Evolutionary conservation across 2,888 invertebrate species (phyloP), one percentile per base, ranked within the genome.

Genomic region (Muscina levida): DNA sequence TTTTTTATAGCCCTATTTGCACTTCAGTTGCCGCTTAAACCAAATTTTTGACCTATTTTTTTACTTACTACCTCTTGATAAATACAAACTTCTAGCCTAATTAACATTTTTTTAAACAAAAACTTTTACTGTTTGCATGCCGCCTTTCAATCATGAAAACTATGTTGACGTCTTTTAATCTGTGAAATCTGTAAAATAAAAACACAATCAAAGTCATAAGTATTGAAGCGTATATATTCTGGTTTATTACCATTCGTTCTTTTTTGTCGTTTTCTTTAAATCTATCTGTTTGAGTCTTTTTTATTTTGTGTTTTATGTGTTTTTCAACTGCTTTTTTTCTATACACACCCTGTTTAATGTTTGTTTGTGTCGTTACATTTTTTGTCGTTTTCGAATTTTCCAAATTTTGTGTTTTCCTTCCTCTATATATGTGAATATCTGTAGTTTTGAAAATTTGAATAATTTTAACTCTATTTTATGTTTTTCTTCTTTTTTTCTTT

Each of bases 401-500:
- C 37, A 59, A 62, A 51, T 51, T 66, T 57, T 76, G 6, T 68
- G 13, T 13, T 13, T 37, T 71, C 24, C 13, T 46, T 71, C 3
- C 15, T 5, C 31, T 31, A 31, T 31, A 31, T 8, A n/a, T n/a
- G n/a, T 31, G 3, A 31, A 31, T 31, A 31, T 31, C 31, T 8
- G 31, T 31, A 31, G 31, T 31, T 5, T 31, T 31, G 31, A 5
- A 31, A 31, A 31, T 31, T 31, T 31, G 31, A 31, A 31, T 42
- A 44, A 44, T 77, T 24, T 72, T 46, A 71, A 56, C 37, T 70
- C 81, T 82, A n/a, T n/a, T n/a, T 84, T 78, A 59, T 74, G 82
- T 82, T 72, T 65, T 82, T 79, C 72, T 77, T 51, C 31, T 72
- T 84, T 31, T 31, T 62, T 75, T 77, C 74, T 66, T 46, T 42